Percentiles rank a stretch among this genome's conserved stretches.
phyloP scores from a whole-genome alignment of 2,797 vertebrate genomes.

The Cheracebus regulus region DNA sequence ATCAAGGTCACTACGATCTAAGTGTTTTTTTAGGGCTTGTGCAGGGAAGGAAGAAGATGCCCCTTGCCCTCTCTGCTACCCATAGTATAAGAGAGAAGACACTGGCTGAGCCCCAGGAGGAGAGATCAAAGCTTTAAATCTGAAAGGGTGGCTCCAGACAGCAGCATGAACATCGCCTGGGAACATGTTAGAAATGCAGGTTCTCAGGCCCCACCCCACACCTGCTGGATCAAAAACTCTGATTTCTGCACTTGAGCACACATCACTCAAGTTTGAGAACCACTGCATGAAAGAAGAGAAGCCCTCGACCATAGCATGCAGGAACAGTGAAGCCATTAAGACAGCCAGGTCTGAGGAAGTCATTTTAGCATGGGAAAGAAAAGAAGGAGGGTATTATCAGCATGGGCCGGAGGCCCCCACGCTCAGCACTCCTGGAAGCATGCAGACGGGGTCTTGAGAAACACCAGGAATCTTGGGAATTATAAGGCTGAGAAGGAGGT shows the following conservation, averaged over 20 bases:
- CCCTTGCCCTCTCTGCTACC: neutral
- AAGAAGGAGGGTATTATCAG: neutral
- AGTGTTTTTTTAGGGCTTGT: neutral
- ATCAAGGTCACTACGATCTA: neutral
- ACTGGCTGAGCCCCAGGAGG: neutral
- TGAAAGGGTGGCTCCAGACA: neutral
- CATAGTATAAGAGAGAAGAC: neutral
- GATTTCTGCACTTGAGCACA: neutral
- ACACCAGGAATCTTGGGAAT: neutral
- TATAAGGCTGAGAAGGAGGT: neutral
- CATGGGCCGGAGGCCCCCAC: neutral
- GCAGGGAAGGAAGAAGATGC: neutral
- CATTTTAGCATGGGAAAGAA: neutral
- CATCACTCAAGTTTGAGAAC: neutral
- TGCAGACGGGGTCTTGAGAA: neutral
- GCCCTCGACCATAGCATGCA: neutral
- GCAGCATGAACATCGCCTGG: neutral
- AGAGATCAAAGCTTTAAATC: neutral
- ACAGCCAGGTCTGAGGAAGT: neutral
- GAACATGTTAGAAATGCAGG: neutral
- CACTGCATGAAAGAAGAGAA: neutral
- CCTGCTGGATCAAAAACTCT: neutral
- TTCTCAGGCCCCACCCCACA: neutral
- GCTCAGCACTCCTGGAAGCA: neutral
- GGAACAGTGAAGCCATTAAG: accelerated